These are phyloP conservation scores for Latrodectus geometricus DNA, from an alignment of 1,140 invertebrate genomes.

Conservation along the genomic window DNA sequence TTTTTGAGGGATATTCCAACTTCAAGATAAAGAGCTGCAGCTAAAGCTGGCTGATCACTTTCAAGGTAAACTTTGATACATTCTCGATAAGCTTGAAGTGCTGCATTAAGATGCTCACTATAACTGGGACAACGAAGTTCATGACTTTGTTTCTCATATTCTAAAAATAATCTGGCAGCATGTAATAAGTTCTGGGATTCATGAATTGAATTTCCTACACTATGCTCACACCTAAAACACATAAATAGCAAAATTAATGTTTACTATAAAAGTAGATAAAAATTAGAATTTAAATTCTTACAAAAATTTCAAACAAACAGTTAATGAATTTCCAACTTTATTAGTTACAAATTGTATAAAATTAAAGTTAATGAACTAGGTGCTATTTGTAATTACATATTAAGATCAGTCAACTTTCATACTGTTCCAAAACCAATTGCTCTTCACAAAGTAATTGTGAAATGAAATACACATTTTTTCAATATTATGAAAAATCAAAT, in stretches of 20 bases:
- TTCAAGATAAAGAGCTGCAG: slow-evolving; percentile 77
- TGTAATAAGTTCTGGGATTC: slow-evolving; percentile 79
- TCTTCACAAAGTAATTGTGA: no score
- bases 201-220: slow-evolving; percentile 77
- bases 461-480: no score
- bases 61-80: slow-evolving; percentile 72
- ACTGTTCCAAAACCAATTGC: no score
- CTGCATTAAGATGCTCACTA: slow-evolving; percentile 81
- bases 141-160: slow-evolving; percentile 76
- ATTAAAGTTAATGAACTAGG: no score
- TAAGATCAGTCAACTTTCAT: no score
- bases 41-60: slow-evolving; percentile 71
- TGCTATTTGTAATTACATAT: no score
- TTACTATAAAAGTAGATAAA: background rate
- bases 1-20: slow-evolving; percentile 75
- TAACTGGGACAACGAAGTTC: slow-evolving; percentile 76
- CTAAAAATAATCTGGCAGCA: slow-evolving; percentile 80
- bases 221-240: slow-evolving; percentile 77
- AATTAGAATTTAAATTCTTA: background rate
- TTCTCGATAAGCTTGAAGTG: slow-evolving; percentile 80
- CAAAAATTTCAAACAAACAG: background rate
- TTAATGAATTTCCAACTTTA: no score
- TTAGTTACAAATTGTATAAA: no score
- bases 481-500: no score
- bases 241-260: background rate